These are phyloP conservation scores for Pelusios castaneus DNA, from an alignment of 2,113 vertebrate genomes.

Conservation along the genomic window DNA sequence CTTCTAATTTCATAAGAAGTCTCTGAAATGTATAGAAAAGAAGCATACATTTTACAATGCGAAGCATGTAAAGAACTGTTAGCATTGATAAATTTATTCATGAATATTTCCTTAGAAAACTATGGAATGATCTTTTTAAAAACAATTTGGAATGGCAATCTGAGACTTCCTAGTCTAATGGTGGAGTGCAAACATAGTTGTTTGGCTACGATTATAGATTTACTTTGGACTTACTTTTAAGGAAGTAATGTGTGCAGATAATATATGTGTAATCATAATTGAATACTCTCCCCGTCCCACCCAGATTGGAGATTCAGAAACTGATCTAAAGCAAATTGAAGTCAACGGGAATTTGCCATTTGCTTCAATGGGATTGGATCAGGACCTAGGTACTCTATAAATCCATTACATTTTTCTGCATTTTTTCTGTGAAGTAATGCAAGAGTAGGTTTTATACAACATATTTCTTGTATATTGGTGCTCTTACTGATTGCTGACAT, in stretches of 20 bases:
- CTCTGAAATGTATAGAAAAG: neutral
- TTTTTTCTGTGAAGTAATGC: neutral
- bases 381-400: neutral
- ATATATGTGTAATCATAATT: neutral
- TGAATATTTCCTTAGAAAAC: constrained; percentile 47
- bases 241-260: neutral
- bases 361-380: neutral
- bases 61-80: constrained; percentile 55
- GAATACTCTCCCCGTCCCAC: neutral
- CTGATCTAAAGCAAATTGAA: neutral
- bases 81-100: constrained; percentile 48
- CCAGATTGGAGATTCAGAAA: fast-evolving
- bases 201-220: neutral
- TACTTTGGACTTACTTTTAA: neutral
- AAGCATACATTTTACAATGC: constrained; percentile 28
- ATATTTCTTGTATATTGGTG: neutral
- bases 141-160: constrained; percentile 21
- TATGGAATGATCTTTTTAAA: constrained; percentile 45
- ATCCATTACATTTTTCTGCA: neutral
- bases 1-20: neutral
- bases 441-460: neutral
- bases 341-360: neutral
- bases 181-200: neutral
- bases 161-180: neutral
- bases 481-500: constrained; percentile 21